Conservation (phyloP, 92 coral and sea anemone species). For the Bergia sp. region DNA sequence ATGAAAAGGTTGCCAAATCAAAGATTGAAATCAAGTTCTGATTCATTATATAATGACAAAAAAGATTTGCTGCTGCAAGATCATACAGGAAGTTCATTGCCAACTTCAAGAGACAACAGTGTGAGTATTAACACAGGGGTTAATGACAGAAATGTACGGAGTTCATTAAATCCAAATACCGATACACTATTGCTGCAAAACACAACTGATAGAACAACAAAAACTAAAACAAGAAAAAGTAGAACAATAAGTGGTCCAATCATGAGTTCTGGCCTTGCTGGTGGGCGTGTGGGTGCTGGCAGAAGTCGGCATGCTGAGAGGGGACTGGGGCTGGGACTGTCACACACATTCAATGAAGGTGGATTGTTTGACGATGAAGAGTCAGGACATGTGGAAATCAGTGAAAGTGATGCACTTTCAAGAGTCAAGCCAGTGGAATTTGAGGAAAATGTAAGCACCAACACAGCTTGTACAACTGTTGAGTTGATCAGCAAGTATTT, state of each 20-base stretch:
- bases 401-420: not conserved
- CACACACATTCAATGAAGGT: slow-evolving; percentile 13
- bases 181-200: not conserved
- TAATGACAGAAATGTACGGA: not conserved
- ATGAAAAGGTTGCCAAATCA: not conserved
- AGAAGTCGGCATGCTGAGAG: slow-evolving; percentile 12
- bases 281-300: slow-evolving; percentile 9
- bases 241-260: slow-evolving; percentile 33
- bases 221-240: slow-evolving; percentile 14
- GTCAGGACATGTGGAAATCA: not conserved
- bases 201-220: slow-evolving; percentile 17
- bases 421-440: not conserved
- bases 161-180: not conserved
- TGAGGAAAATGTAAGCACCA: slow-evolving; percentile 21
- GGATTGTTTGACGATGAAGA: slow-evolving; percentile 20
- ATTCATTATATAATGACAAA: not conserved
- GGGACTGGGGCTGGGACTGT: slow-evolving; percentile 3
- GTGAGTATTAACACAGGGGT: not conserved
- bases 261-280: slow-evolving; percentile 34
- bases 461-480: not conserved
- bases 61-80: not conserved
- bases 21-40: not conserved
- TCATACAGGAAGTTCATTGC: not conserved
- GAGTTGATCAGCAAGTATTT: not conserved
- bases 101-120: not conserved